phyloP scores from a whole-genome alignment of 2,888 invertebrate species.

The Dorcus parallelipipedus region DNA sequence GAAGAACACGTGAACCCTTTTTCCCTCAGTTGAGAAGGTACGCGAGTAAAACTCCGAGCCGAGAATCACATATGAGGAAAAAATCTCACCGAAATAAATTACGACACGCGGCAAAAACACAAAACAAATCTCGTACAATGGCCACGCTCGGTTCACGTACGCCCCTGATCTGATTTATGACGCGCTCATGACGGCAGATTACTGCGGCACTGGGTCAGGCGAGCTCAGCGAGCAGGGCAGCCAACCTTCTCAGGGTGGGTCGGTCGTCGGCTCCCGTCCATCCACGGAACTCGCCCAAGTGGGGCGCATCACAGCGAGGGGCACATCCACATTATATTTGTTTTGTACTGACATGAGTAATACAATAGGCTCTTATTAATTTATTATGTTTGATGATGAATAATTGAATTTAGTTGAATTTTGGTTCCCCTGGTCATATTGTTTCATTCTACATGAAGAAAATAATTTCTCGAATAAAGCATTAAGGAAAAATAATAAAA shows the following conservation, averaged over 20 bases:
- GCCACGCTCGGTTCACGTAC: conserved; percentile 23
- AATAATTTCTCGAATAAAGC: no score
- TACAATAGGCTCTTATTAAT: conserved; percentile 3
- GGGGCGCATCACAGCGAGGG: conserved; percentile 28
- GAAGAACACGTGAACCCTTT: background rate
- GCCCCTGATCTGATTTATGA: conserved; percentile 28
- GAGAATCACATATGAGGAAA: conserved; percentile 4
- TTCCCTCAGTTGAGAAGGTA: background rate
- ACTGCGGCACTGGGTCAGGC: conserved; percentile 33
- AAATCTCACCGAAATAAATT: conserved; percentile 24
- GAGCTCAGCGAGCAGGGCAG: conserved; percentile 3
- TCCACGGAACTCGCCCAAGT: conserved; percentile 22
- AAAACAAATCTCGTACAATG: conserved; percentile 4
- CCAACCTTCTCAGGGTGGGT: conserved; percentile 22
- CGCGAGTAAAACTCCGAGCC: background rate
- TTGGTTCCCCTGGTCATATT: no score
- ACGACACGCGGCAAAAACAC: conserved; percentile 30
- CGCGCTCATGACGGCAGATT: conserved; percentile 31
- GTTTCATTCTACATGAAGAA: no score
- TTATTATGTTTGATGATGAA: background rate
- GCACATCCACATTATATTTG: conserved; percentile 6
- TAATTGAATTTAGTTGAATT: background rate
- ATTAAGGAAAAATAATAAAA: no score
- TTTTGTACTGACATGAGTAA: background rate
- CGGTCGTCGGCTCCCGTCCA: conserved; percentile 24